Base-by-base conservation (phyloP, 2,888 invertebrate species). In the Hipparchia sbordonii region DNA sequence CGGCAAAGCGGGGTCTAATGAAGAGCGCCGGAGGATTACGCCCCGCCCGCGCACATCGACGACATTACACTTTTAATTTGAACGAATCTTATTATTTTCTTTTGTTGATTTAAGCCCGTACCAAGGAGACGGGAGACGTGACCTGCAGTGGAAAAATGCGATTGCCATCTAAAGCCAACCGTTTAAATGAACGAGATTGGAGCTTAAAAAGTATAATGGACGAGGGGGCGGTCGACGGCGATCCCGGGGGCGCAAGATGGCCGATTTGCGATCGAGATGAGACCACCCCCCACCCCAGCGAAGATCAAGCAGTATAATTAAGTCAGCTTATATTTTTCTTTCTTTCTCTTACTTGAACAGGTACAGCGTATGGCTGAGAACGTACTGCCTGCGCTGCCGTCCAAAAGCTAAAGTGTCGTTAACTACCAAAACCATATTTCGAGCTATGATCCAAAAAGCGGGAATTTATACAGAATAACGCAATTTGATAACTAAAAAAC, bases 201-300 rank as follows among this genome's bases (percentile, higher is more conserved):
- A 92, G 95, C 95, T 95, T 95, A 95, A 95, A 95, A 95, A 95
- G 95, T 95, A 95, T 95, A 95, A 95, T 95, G 95, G 95, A 93
- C 93, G 90, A 86, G 89, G 89, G 88, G 85, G 85, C 85, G 88
- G 90, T 90, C 93, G 91, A 92, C 88, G 91, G 92, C 88, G 88
- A 91, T 92, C 90, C 83, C 81, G 88, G 88, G 90, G 90, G 89
- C 86, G 84, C 93, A 94, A 94, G 93, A 94, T 94, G 94, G 94
- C 93, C 92, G 94, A 93, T 92, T 91, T 91, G 92, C 92, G 94
- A 93, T 94, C 91, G 94, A 93, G 93, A 94, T 93, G 93, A 94
- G 93, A 87, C 91, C 83, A 80, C 89, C 89, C 87, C 84, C 85
- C 76, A 84, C 81, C 77, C 82, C 86, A 33, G 84, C 83, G 77